phyloP scores from a whole-genome alignment of 2,113 vertebrate species.

The Gasterosteus nipponicus region DNA sequence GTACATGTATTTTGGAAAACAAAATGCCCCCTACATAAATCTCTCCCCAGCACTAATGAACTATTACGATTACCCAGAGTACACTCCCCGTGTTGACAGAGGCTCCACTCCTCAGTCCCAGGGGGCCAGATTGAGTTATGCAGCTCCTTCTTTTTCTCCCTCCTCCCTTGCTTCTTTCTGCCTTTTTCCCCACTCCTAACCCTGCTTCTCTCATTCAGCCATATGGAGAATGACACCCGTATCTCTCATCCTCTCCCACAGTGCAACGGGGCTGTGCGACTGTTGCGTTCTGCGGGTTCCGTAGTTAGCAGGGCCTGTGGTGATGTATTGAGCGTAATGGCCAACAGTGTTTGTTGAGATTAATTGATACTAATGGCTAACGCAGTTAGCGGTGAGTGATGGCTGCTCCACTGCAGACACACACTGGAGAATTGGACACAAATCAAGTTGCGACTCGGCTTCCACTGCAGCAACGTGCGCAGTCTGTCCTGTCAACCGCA shows the following conservation, averaged over 20 bases:
- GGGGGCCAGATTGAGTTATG: conserved; percentile 44
- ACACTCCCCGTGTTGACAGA: conserved; percentile 69
- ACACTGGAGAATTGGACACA: conserved; percentile 59
- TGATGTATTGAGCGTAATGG: conserved; percentile 70
- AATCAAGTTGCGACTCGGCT: conserved; percentile 63
- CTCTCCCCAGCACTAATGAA: conserved; percentile 62
- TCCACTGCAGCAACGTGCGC: conserved; percentile 42
- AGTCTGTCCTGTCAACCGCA: conserved; percentile 46
- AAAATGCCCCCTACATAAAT: conserved; percentile 58
- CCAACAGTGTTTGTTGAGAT: conserved; percentile 71
- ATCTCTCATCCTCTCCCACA: conserved; percentile 59
- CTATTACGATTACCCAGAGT: conserved; percentile 59
- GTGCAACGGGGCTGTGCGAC: conserved; percentile 30
- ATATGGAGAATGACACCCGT: conserved; percentile 63
- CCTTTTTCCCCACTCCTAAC: conserved; percentile 21
- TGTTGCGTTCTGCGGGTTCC: conserved; percentile 32
- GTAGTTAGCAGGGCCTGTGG: conserved; percentile 60
- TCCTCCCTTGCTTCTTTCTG: conserved; percentile 7
- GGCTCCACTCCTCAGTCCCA: conserved; percentile 37
- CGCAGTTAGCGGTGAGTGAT: conserved; percentile 72
- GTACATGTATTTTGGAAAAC: conserved; percentile 35
- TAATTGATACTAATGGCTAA: conserved; percentile 79
- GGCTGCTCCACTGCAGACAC: conserved; percentile 56
- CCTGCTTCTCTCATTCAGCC: conserved; percentile 49
- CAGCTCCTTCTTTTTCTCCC: conserved; percentile 29